A percentile compares a stretch with the other conserved stretches of the same genome.
These are phyloP conservation scores for Tupiocoris notatus DNA, from an alignment of 2,888 invertebrate species.

Conservation along the genomic window DNA sequence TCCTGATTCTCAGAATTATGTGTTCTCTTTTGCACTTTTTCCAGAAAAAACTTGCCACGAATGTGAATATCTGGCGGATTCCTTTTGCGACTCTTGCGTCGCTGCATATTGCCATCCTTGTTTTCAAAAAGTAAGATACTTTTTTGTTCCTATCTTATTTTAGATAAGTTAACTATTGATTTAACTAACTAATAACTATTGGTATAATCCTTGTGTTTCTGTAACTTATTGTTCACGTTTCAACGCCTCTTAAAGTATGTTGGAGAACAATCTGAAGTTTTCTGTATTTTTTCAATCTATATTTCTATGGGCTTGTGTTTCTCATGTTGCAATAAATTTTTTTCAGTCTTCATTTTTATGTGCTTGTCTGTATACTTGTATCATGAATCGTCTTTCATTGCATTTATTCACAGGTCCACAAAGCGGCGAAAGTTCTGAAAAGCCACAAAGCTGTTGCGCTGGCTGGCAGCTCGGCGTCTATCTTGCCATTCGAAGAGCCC, in stretches of 20 bases:
- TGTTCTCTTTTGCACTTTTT: too few species aligned
- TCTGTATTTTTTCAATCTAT: too few species aligned
- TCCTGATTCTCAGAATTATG: too few species aligned
- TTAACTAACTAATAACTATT: too few species aligned
- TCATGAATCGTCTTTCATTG: not conserved
- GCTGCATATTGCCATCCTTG: constrained; percentile 52
- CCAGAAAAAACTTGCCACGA: constrained; percentile 50
- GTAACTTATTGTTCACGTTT: too few species aligned
- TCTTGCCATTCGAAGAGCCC: not conserved
- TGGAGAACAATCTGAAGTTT: too few species aligned
- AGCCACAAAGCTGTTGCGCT: constrained; percentile 3
- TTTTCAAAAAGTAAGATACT: constrained; percentile 52
- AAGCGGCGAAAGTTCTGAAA: constrained; percentile 1
- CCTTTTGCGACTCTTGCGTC: constrained; percentile 52
- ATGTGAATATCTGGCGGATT: constrained; percentile 51
- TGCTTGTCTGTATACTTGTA: not conserved
- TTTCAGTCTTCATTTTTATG: not conserved
- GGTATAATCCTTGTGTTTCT: too few species aligned
- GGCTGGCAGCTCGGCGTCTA: not conserved
- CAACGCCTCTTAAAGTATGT: too few species aligned
- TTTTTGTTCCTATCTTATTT: too few species aligned
- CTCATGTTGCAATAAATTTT: not conserved
- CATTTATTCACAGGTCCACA: not conserved
- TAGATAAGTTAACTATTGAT: too few species aligned
- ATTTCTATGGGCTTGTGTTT: too few species aligned